A percentile compares a stretch with the other conserved stretches of the same genome.
phyloP scores from a whole-genome alignment of 2,113 vertebrate genomes.

The Petaurus breviceps region DNA sequence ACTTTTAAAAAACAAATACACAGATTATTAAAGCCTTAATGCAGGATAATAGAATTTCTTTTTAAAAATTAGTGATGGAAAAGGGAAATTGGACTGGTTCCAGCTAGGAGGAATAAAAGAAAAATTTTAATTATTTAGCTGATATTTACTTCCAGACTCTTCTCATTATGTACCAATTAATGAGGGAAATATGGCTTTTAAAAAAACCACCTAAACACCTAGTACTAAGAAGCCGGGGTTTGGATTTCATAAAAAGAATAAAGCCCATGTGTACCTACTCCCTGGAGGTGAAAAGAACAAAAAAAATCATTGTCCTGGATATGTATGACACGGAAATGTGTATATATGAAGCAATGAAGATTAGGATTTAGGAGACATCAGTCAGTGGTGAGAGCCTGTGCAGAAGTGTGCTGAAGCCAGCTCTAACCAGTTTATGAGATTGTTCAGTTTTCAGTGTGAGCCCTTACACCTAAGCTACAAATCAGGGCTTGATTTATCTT shows the following conservation, averaged over 20 bases:
- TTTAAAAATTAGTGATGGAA: background rate
- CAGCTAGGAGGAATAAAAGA: background rate
- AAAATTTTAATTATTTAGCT: background rate
- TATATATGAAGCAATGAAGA: background rate
- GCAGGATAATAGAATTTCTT: background rate
- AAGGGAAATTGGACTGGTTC: background rate
- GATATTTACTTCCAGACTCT: background rate
- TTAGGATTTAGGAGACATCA: background rate
- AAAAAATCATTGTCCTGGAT: background rate
- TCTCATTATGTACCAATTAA: background rate
- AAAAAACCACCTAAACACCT: background rate
- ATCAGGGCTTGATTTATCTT: background rate
- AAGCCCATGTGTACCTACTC: background rate
- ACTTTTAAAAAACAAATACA: background rate
- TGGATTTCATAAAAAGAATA: background rate
- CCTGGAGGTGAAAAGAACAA: background rate
- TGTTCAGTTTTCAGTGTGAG: background rate
- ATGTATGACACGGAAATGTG: background rate
- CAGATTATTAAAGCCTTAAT: background rate
- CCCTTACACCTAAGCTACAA: background rate
- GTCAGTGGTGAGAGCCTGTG: background rate
- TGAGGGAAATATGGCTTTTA: background rate
- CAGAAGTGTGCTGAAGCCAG: background rate
- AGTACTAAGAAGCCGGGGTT: background rate
- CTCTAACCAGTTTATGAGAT: background rate